Percentiles rank a stretch among this genome's conserved stretches.
phyloP scores from a whole-genome alignment of 2,113 vertebrate species.

The Numida meleagris region DNA sequence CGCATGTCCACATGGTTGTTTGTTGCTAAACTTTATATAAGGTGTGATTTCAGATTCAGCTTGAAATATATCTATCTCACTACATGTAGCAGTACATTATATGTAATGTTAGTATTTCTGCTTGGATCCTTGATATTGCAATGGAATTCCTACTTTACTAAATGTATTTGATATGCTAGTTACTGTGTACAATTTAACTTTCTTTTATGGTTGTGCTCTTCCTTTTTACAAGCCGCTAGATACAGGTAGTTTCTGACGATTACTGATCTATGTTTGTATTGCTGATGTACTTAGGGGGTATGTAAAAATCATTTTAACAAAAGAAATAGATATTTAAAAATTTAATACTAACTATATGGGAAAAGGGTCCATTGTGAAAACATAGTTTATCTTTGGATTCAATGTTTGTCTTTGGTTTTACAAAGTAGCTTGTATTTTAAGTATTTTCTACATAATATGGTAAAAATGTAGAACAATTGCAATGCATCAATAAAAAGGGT shows the following conservation, averaged over 20 bases:
- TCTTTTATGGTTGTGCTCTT: slow-evolving; percentile 81
- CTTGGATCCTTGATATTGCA: slow-evolving; percentile 86
- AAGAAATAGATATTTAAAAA: slow-evolving; percentile 89
- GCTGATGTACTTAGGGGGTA: slow-evolving; percentile 86
- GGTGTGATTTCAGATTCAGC: slow-evolving; percentile 82
- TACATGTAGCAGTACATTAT: slow-evolving; percentile 89
- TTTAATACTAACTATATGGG: slow-evolving; percentile 89
- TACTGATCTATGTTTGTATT: slow-evolving; percentile 87
- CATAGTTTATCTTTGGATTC: slow-evolving; percentile 90
- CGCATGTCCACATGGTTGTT: slow-evolving; percentile 85
- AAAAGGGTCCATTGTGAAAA: slow-evolving; percentile 89
- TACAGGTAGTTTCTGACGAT: slow-evolving; percentile 85
- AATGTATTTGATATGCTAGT: slow-evolving; percentile 89
- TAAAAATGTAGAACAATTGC: slow-evolving; percentile 88
- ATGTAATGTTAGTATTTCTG: slow-evolving; percentile 87
- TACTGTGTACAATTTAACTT: slow-evolving; percentile 83
- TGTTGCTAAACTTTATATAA: slow-evolving; percentile 87
- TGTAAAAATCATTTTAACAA: slow-evolving; percentile 90
- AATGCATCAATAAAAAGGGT: slow-evolving; percentile 90
- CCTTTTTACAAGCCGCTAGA: slow-evolving; percentile 84
- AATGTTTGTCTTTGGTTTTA: slow-evolving; percentile 92
- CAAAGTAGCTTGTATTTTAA: slow-evolving; percentile 92
- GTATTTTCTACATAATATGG: slow-evolving; percentile 91
- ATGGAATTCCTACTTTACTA: slow-evolving; percentile 84
- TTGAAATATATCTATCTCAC: slow-evolving; percentile 86